These are phyloP conservation scores for Pegoplata infirma DNA, from an alignment of 2,888 invertebrate species.

Conservation along the genomic window DNA sequence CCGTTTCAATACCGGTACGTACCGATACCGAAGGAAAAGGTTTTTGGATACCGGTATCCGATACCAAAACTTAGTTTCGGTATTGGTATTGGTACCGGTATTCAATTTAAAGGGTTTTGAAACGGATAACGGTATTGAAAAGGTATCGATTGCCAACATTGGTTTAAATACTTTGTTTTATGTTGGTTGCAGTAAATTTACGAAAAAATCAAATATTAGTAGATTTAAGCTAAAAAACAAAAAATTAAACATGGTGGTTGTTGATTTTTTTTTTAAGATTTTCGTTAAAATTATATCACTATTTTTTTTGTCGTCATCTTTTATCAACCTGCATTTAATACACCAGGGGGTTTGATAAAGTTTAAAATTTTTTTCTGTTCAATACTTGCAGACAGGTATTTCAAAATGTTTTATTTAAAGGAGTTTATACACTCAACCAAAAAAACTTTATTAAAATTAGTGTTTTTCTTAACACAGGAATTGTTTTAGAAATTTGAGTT, in stretches of 20 bases:
- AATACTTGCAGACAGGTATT: constrained; percentile 21
- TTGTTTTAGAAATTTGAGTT: too few species aligned
- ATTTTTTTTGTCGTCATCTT: not conserved
- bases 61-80: too few species aligned
- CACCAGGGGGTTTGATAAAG: constrained; percentile 36
- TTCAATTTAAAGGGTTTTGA: too few species aligned
- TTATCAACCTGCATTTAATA: constrained; percentile 6
- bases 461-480: too few species aligned
- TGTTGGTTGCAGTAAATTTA: constrained; percentile 8
- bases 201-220: not conserved
- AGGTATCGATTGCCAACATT: too few species aligned
- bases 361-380: constrained; percentile 14
- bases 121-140: too few species aligned
- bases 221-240: not conserved
- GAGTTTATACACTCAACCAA: too few species aligned
- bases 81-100: too few species aligned
- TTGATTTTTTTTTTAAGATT: constrained; percentile 4
- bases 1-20: too few species aligned
- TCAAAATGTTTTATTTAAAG: constrained; percentile 19
- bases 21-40: too few species aligned
- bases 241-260: constrained; percentile 9
- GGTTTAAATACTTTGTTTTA: constrained; percentile 37
- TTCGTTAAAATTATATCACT: constrained; percentile 30
- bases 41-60: too few species aligned
- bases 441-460: too few species aligned